Evolutionary conservation across 2,113 vertebrate genomes (phyloP).

Genomic region (Lycaon pictus): DNA sequence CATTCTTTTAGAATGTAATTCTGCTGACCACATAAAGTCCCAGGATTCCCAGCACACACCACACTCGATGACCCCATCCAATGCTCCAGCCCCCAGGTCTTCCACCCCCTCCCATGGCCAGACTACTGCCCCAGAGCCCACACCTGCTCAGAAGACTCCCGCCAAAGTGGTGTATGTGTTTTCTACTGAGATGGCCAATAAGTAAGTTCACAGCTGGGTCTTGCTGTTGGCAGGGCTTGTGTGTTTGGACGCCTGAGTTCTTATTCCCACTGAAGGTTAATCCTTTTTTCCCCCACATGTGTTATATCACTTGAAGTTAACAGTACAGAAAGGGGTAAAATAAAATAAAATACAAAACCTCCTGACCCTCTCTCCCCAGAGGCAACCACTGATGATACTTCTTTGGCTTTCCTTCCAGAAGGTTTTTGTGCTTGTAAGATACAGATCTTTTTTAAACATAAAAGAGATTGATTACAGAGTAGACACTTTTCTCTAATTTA

Average conservation of each 20-base stretch:
- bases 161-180: conserved; percentile 99
- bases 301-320: not conserved
- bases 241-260: not conserved
- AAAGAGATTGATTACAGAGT: not conserved
- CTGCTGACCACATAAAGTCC: conserved; percentile 94
- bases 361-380: not conserved
- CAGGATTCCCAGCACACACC: conserved; percentile 92
- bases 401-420: conserved; percentile 31
- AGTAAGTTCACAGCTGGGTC: conserved; percentile 89
- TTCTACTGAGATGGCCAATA: conserved; percentile 99
- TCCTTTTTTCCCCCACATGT: not conserved
- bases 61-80: conserved; percentile 94
- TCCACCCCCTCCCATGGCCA: conserved; percentile 97
- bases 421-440: not conserved
- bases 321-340: not conserved
- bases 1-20: conserved; percentile 94
- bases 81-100: conserved; percentile 88
- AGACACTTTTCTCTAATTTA: not conserved
- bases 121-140: conserved; percentile 91
- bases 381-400: not conserved
- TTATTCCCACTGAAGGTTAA: not conserved
- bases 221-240: not conserved
- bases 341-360: not conserved
- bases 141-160: conserved; percentile 94
- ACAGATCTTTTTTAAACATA: not conserved